Conservation (phyloP, 2,797 vertebrate species). For the Selene dorsalis region DNA sequence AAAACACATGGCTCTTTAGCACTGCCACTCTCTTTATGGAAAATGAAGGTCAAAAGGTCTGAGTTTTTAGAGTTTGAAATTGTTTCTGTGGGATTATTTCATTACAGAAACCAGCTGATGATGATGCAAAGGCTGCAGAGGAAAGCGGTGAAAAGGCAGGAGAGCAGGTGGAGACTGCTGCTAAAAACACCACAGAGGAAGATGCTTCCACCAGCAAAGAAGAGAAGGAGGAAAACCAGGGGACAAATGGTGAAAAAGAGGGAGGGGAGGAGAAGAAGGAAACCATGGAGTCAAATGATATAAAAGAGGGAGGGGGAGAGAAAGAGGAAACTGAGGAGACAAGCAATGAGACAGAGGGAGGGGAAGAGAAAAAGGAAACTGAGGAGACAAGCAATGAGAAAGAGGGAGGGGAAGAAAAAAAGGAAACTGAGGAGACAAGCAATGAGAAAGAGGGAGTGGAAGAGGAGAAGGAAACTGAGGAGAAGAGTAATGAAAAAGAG, state of each 20-base stretch:
- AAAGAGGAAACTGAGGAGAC: neutral
- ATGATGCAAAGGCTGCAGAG: slow-evolving; percentile 76
- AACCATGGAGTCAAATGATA: slow-evolving; percentile 21
- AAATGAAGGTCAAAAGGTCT: slow-evolving; percentile 11
- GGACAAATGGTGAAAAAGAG: slow-evolving; percentile 30
- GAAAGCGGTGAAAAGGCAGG: slow-evolving; percentile 73
- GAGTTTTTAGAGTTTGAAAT: slow-evolving; percentile 30
- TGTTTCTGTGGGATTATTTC: slow-evolving; percentile 74
- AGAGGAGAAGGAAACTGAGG: slow-evolving; percentile 25
- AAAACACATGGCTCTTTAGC: neutral
- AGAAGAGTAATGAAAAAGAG: slow-evolving; percentile 29
- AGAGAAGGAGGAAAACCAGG: slow-evolving; percentile 30
- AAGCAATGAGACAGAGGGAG: slow-evolving; percentile 30
- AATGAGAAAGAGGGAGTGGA: slow-evolving; percentile 41
- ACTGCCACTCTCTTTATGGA: neutral
- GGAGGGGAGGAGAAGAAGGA: slow-evolving; percentile 34
- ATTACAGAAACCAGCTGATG: slow-evolving; percentile 82
- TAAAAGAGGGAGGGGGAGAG: slow-evolving; percentile 11
- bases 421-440: too few species aligned
- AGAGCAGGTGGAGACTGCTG: slow-evolving; percentile 78
- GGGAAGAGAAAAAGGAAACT: slow-evolving; percentile 29
- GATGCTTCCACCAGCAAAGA: slow-evolving; percentile 22
- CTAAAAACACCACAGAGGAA: slow-evolving; percentile 47
- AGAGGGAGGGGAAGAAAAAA: too few species aligned
- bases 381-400: too few species aligned